Base-by-base conservation (phyloP, 2,888 invertebrate genomes). In the Drosophila conformis region DNA sequence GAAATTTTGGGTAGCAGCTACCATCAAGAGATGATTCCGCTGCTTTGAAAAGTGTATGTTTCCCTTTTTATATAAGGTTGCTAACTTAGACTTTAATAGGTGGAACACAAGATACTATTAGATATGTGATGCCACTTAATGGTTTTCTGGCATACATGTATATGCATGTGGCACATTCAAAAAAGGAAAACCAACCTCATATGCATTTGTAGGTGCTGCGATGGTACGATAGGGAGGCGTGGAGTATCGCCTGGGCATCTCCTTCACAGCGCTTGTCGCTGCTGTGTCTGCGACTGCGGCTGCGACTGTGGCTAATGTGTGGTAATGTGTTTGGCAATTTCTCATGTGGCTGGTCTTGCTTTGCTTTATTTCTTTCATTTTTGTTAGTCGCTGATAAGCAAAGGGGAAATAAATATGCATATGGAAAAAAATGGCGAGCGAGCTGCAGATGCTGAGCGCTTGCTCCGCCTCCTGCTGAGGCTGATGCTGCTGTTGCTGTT, bases 361-460 rank as follows among this genome's bases (percentile, higher is more conserved):
- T 76, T 82, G 83, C 83, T 86, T 80, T 85, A 81, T 81, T 86
- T 77, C 76, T 42, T 67, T 69, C 64, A 51, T 60, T 86, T 87
- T 63, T 75, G 79, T 80, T 72, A 87, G 71, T 71, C 71, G 79
- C 87, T 90, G 92, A 91, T 91, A 91, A 91, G 90, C 91, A 80
- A 80, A 80, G 85, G 87, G 86, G 87, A 90, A 87, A 91, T 89
- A 91, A 90, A 91, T 91, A 91, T 87, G 82, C 82, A 88, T 86
- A 90, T 86, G 81, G 70, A 70, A 78, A 79, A 52, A 49, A 58
- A 61, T 57, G 35, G 64, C 51, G 18, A 29, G 36, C 29, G 13
- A 42, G 21, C 57, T 40, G 57, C 38, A 38, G 15, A n/a, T 48
- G 40, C 31, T 40, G 36, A 38, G 42, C 42, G 38, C 4, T 46